phyloP scores from a whole-genome alignment of 2,113 vertebrate genomes.

The Tinamus guttatus region DNA sequence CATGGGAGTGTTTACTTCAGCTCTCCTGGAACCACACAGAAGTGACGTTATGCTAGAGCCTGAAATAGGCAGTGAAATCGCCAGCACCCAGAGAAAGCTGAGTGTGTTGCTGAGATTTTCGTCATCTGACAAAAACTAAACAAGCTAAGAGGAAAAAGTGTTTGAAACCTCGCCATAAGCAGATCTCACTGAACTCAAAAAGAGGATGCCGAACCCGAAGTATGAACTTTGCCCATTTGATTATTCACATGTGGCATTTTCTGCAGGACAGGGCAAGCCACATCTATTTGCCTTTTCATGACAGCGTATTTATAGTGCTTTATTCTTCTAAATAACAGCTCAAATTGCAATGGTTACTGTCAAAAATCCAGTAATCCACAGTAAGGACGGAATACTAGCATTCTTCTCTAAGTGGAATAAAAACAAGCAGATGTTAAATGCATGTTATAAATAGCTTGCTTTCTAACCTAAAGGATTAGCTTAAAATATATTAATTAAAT shows the following conservation, averaged over 20 bases:
- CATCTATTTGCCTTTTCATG: neutral
- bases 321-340: neutral
- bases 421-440: neutral
- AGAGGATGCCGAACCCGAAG: neutral
- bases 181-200: neutral
- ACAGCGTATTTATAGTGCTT: neutral
- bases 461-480: neutral
- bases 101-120: conserved; percentile 22
- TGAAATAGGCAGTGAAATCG: conserved; percentile 63
- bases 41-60: conserved; percentile 65
- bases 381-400: neutral
- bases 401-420: neutral
- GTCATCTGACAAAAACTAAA: conserved; percentile 31
- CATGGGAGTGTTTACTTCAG: conserved; percentile 73
- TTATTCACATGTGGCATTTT: neutral
- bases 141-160: neutral
- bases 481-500: neutral
- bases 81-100: conserved; percentile 4
- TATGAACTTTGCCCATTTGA: neutral
- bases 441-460: neutral
- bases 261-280: neutral
- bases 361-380: neutral
- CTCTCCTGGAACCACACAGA: conserved; percentile 61
- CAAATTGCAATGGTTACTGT: neutral
- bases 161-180: neutral